These are phyloP conservation scores for Bhutanitis thaidina DNA, from an alignment of 2,888 invertebrate genomes.

Conservation along the genomic window DNA sequence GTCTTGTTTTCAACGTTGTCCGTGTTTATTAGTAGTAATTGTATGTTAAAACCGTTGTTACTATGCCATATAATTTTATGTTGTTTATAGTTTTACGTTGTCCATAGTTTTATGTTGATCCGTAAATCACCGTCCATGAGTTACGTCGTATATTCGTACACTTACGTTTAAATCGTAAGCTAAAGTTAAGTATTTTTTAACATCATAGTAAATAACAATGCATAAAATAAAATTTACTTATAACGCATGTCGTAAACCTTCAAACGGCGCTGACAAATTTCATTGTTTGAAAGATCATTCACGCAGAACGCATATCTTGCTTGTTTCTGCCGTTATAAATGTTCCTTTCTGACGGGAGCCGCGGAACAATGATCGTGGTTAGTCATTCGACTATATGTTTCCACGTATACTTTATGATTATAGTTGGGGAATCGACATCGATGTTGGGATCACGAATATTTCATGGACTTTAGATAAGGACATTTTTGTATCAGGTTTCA, in stretches of 20 bases:
- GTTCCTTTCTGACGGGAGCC: slow-evolving; percentile 36
- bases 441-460: slow-evolving; percentile 38
- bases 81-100: background rate
- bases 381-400: slow-evolving; percentile 49
- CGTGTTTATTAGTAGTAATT: slow-evolving; percentile 3
- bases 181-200: slow-evolving; percentile 2
- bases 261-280: slow-evolving; percentile 18
- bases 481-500: slow-evolving; percentile 1
- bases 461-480: slow-evolving; percentile 15
- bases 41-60: background rate
- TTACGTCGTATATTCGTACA: slow-evolving; percentile 1
- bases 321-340: slow-evolving; percentile 33
- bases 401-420: slow-evolving; percentile 47
- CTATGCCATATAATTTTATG: slow-evolving; percentile 11
- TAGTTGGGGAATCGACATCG: slow-evolving; percentile 35
- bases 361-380: slow-evolving; percentile 27
- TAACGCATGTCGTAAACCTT: slow-evolving; percentile 15
- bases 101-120: slow-evolving; percentile 8
- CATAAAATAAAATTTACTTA: slow-evolving; percentile 8
- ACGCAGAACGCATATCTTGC: slow-evolving; percentile 30
- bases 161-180: background rate
- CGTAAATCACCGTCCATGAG: slow-evolving; percentile 5
- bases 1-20: no score
- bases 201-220: background rate
- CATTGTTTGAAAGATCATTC: slow-evolving; percentile 20